A percentile compares a stretch with the other conserved stretches of the same genome.
phyloP scores from a whole-genome alignment of 2,888 invertebrate genomes.

The Caradrina clavipalpis region DNA sequence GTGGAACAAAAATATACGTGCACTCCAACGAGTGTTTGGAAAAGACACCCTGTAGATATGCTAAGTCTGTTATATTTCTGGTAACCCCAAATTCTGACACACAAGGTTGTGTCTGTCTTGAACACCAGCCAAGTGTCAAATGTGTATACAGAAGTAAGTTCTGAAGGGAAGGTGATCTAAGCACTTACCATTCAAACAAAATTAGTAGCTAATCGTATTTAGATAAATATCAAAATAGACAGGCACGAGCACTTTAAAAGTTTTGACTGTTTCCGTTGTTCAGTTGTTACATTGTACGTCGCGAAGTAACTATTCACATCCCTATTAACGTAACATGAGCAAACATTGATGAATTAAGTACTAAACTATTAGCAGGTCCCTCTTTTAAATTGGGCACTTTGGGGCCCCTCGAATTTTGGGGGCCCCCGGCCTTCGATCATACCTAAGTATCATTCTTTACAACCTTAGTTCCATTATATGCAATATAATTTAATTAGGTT shows the following conservation, averaged over 20 bases:
- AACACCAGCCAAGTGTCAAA: not conserved
- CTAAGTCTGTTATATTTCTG: not conserved
- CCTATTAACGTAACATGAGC: not conserved
- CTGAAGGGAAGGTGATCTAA: not conserved
- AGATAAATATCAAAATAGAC: conserved; percentile 18
- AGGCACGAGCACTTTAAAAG: not conserved
- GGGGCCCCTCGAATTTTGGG: too few relatives aligned
- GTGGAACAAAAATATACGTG: not conserved
- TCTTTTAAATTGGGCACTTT: too few relatives aligned
- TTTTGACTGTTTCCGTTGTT: conserved; percentile 18
- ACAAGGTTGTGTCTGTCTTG: not conserved
- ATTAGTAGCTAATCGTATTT: not conserved
- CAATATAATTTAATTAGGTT: too few relatives aligned
- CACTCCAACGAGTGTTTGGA: not conserved
- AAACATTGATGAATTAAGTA: not conserved
- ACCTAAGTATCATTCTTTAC: too few relatives aligned
- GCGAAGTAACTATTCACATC: conserved; percentile 3
- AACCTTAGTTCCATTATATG: too few relatives aligned
- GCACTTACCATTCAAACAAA: conserved; percentile 1
- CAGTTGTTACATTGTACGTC: not conserved
- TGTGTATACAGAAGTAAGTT: not conserved
- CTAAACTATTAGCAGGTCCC: too few relatives aligned
- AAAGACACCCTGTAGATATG: conserved; percentile 5
- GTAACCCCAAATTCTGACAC: not conserved
- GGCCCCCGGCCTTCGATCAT: too few relatives aligned